Evolutionary conservation across 2,888 invertebrate species (phyloP).

Genomic region (Stenolophus ochropezus): DNA sequence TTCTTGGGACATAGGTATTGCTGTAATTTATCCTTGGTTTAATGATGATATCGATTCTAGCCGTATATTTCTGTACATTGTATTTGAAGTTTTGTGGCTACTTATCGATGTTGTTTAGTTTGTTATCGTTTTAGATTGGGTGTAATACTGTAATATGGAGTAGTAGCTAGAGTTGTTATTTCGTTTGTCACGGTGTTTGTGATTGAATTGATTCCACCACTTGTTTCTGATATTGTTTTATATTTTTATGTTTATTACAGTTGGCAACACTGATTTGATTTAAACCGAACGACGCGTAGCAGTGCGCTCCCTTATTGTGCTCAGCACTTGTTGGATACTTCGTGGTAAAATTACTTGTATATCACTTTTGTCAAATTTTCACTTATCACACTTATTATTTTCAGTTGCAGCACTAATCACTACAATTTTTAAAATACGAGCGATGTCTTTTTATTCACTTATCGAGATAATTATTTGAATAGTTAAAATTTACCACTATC

Average conservation of each 20-base stretch:
- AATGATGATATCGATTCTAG: not conserved
- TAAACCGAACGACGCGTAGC: not conserved
- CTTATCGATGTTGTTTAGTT: not conserved
- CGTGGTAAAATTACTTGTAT: not conserved
- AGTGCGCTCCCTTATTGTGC: not conserved
- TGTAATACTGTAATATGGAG: not conserved
- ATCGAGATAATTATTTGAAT: not conserved
- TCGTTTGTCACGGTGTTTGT: not conserved
- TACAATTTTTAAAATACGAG: not conserved
- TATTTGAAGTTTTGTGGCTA: too few species aligned
- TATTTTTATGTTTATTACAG: not conserved
- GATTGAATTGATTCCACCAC: not conserved
- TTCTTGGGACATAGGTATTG: not conserved
- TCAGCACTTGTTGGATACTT: not conserved
- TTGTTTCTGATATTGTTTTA: not conserved
- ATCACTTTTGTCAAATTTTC: not conserved
- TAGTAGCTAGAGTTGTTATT: not conserved
- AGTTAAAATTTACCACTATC: not conserved
- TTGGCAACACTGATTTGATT: not conserved
- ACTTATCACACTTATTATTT: not conserved
- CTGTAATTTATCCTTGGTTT: not conserved
- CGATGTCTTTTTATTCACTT: not conserved
- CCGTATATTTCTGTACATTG: not conserved
- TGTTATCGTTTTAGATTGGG: not conserved
- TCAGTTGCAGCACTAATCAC: not conserved